These are phyloP conservation scores for Lycaena phlaeas DNA, from an alignment of 2,888 invertebrate species.

Conservation along the genomic window DNA sequence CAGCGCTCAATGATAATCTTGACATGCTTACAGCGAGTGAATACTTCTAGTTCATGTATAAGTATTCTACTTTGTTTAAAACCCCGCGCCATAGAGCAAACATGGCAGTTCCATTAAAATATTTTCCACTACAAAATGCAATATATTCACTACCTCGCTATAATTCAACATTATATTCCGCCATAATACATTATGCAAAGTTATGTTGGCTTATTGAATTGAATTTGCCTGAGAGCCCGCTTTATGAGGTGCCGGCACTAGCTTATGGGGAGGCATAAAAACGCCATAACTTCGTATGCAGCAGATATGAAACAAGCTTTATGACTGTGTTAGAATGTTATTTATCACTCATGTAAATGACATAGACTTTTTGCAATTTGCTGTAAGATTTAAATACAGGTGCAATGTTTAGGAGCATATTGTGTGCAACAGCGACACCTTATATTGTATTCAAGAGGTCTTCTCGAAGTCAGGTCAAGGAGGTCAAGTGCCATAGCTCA, in stretches of 20 bases:
- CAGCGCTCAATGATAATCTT: too few relatives aligned
- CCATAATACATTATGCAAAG: conserved; percentile 30
- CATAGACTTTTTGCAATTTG: too few relatives aligned
- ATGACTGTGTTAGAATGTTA: conserved; percentile 24
- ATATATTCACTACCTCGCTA: not conserved
- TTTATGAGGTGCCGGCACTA: conserved; percentile 50
- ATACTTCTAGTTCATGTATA: too few relatives aligned
- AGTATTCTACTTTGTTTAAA: too few relatives aligned
- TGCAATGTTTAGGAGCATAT: too few relatives aligned
- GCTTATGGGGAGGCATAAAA: conserved; percentile 46
- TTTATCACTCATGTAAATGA: conserved; percentile 19
- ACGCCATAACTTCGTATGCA: conserved; percentile 53
- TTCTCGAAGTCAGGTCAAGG: too few relatives aligned
- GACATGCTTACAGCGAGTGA: too few relatives aligned
- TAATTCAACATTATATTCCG: not conserved
- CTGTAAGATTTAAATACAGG: too few relatives aligned
- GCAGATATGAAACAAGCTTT: conserved; percentile 42
- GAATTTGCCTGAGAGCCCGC: conserved; percentile 40
- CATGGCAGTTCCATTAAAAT: not conserved
- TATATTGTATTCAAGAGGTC: too few relatives aligned
- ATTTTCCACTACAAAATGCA: not conserved
- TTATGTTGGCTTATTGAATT: conserved; percentile 47
- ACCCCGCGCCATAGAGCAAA: too few relatives aligned
- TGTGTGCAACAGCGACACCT: too few relatives aligned
- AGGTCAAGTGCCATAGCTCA: too few relatives aligned